Base-by-base conservation (phyloP, 2,113 vertebrate species). In the Bufo gargarizans region DNA sequence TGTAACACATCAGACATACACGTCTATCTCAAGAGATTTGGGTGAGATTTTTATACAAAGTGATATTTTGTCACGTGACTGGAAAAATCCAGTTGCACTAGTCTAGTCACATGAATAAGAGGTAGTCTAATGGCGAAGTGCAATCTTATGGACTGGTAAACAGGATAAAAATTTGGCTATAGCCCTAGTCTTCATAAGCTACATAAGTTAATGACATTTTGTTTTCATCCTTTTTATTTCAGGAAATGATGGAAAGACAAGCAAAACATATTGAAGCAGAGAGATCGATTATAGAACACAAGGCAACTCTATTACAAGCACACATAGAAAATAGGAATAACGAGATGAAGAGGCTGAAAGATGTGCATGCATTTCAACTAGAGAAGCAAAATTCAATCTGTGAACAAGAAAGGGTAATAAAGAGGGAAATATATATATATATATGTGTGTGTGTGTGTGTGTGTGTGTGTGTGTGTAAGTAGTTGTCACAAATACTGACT, bases 221-320 rank as follows among this genome's bases (percentile, higher is more conserved):
- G 9, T 55, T 78, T 16, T 22, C 19, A 78, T 5, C 10, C 8
- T 12, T 78, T 77, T 77, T 7, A 55, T 88, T 84, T 69, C 74
- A 89, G 87, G 59, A 84, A 84, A 9, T 58, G 13, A 6, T 84
- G 72, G 50, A 84, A 58, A 89, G 50, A 19, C 82, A 83, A 47
- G 8, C 58, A 16, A 81, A 89, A 17, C 81, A 33, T 58, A 10
- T 77, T 69, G 7, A 55, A 72, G 59, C 45, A n/a, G 87, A 89
- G 4, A 84, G 74, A 82, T 67, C 61, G 12, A 33, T 33, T 76
- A 67, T 69, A 55, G 72, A 61, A 13, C 71, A 12, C 8, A 88
- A 50, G 55, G 56, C 43, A 78, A 17, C 33, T 4, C 14, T 55
- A 20, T 67, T 88, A 43, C 56, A 88, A 43, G n/a, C 12, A 6